phyloP scores from a whole-genome alignment of 2,888 invertebrate genomes.

The Phrixothrix hirtus region DNA sequence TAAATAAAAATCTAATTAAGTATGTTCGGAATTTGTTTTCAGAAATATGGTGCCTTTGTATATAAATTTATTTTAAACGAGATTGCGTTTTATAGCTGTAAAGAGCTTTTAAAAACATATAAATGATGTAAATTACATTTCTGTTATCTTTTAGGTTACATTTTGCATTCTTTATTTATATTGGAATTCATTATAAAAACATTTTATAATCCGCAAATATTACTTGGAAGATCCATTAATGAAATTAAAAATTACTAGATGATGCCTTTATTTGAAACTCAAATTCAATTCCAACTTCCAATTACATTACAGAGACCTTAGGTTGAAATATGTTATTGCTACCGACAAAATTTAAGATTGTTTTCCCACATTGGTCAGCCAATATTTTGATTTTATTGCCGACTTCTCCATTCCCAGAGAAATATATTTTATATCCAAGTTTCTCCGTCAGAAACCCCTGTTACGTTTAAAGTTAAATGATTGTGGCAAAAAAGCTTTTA shows the following conservation, averaged over 20 bases:
- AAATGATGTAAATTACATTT: conserved; percentile 21
- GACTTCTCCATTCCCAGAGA: conserved; percentile 43
- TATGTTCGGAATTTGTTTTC: conserved; percentile 6
- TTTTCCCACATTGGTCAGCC: conserved; percentile 49
- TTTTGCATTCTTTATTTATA: conserved; percentile 7
- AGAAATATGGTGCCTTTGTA: conserved; percentile 9
- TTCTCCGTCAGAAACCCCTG: conserved; percentile 29
- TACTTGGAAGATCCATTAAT: conserved; percentile 9
- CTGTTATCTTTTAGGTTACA: conserved; percentile 18
- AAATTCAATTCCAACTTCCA: conserved; percentile 39
- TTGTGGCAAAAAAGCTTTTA: conserved; percentile 18
- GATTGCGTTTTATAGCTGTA: conserved; percentile 23
- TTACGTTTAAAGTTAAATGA: conserved; percentile 30
- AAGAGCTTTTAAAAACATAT: conserved; percentile 23
- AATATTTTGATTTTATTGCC: conserved; percentile 52
- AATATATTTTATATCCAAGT: conserved; percentile 38
- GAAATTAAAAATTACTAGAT: conserved; percentile 4
- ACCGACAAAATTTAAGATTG: conserved; percentile 44
- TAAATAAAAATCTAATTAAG: conserved; percentile 12
- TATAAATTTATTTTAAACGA: conserved; percentile 22
- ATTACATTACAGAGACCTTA: conserved; percentile 41
- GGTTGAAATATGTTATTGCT: conserved; percentile 44
- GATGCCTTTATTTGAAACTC: conserved; percentile 18
- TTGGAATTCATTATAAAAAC: too few species aligned
- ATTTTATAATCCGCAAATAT: too few species aligned